Conservation (phyloP, 2,113 vertebrate genomes). For the Pionites leucogaster region DNA sequence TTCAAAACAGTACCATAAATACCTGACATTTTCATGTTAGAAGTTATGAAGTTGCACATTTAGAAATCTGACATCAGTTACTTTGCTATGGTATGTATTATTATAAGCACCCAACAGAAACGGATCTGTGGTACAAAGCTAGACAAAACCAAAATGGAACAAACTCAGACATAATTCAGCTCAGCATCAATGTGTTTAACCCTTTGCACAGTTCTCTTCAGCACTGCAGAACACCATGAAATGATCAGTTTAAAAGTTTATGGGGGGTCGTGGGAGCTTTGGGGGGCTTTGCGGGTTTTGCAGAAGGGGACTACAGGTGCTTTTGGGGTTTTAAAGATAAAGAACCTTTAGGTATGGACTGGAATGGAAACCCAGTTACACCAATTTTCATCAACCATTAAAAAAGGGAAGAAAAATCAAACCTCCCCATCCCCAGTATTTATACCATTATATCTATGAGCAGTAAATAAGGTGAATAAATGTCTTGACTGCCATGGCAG, state of each 20-base stretch:
- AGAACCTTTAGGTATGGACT: neutral
- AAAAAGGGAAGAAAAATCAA: rapidly evolving
- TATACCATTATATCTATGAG: neutral
- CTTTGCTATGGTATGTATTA: neutral
- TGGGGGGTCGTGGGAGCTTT: neutral
- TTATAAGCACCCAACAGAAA: neutral
- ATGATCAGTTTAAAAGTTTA: neutral
- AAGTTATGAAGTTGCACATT: neutral
- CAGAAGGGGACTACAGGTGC: neutral
- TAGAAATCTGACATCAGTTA: neutral
- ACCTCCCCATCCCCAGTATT: neutral
- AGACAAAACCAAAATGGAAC: neutral
- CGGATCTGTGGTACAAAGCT: neutral
- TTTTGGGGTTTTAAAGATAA: neutral
- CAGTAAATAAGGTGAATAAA: neutral
- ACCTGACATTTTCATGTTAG: neutral
- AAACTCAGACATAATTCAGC: neutral
- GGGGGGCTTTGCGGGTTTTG: neutral
- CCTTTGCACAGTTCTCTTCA: neutral
- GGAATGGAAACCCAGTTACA: neutral
- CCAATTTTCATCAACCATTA: neutral
- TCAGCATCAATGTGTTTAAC: neutral
- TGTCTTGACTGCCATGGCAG: neutral
- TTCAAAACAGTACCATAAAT: neutral
- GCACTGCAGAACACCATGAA: neutral